These are phyloP conservation scores for Labroides dimidiatus DNA, from an alignment of 2,797 vertebrate species.

Conservation along the genomic window DNA sequence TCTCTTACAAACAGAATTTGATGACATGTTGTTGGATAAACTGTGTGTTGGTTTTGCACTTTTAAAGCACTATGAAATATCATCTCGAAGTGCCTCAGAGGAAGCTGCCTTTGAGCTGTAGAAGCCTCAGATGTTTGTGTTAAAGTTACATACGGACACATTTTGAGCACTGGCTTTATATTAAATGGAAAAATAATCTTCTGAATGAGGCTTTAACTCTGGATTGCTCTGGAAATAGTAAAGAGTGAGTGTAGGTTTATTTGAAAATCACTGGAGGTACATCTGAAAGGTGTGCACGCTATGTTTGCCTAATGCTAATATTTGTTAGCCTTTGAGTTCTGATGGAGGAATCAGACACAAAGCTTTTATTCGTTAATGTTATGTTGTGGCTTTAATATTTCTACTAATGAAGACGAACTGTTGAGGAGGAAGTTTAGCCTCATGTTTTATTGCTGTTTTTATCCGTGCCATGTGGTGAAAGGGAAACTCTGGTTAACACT, in stretches of 20 bases:
- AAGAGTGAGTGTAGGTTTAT: neutral
- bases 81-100: neutral
- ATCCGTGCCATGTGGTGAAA: neutral
- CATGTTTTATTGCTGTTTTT: slow-evolving; percentile 12
- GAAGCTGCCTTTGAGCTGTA: neutral
- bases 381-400: slow-evolving; percentile 17
- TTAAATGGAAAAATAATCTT: slow-evolving; percentile 2
- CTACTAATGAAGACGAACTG: slow-evolving; percentile 15
- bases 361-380: neutral
- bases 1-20: neutral
- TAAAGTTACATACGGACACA: neutral
- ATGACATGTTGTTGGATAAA: slow-evolving; percentile 1
- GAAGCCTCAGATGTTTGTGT: neutral
- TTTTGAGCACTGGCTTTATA: slow-evolving; percentile 6
- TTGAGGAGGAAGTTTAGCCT: neutral
- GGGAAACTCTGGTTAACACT: slow-evolving; percentile 26
- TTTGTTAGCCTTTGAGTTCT: too few species aligned
- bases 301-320: too few species aligned
- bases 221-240: neutral
- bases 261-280: neutral
- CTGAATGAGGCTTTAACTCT: neutral
- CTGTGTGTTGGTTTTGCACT: slow-evolving; percentile 15
- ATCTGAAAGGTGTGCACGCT: neutral
- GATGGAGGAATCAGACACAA: too few species aligned
- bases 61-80: neutral